Conservation (phyloP, 2,888 invertebrate species). For the Deladenus siricidicola region DNA sequence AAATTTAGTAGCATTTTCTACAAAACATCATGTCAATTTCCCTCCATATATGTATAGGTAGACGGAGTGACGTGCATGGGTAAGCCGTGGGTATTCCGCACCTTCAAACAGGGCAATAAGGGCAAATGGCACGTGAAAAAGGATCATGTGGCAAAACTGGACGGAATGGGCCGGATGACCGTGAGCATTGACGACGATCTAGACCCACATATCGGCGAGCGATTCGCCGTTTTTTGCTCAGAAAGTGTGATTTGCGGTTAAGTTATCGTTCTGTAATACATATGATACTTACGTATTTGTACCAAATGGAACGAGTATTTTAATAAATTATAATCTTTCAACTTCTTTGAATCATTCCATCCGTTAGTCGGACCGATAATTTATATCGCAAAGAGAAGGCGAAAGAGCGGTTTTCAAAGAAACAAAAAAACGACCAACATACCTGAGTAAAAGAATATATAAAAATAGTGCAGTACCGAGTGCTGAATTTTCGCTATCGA, state of each 20-base stretch:
- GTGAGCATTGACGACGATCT: constrained; percentile 5
- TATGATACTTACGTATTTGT: too few relatives aligned
- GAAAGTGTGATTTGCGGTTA: constrained; percentile 12
- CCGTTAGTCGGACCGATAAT: too few relatives aligned
- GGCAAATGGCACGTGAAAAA: constrained; percentile 3
- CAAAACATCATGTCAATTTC: neutral
- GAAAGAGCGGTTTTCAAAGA: too few relatives aligned
- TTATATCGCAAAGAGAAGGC: too few relatives aligned
- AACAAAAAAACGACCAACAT: too few relatives aligned
- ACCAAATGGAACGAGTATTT: too few relatives aligned
- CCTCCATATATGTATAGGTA: constrained; percentile 3
- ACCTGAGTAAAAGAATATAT: too few relatives aligned
- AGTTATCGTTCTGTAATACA: neutral
- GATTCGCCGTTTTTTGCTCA: constrained; percentile 10
- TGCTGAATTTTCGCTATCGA: too few relatives aligned
- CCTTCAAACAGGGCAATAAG: constrained; percentile 4
- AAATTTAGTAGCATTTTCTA: neutral
- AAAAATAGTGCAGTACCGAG: too few relatives aligned
- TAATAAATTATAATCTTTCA: too few relatives aligned
- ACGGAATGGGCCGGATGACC: constrained; percentile 3
- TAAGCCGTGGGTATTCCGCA: constrained; percentile 8
- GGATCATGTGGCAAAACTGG: constrained; percentile 9
- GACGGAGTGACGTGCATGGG: constrained; percentile 4
- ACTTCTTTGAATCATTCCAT: too few relatives aligned
- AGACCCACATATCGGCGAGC: constrained; percentile 3